Percentiles rank a stretch among this genome's conserved stretches.
These are phyloP conservation scores for Muricea muricata DNA, from an alignment of 92 coral and sea anemone species.

Conservation along the genomic window DNA sequence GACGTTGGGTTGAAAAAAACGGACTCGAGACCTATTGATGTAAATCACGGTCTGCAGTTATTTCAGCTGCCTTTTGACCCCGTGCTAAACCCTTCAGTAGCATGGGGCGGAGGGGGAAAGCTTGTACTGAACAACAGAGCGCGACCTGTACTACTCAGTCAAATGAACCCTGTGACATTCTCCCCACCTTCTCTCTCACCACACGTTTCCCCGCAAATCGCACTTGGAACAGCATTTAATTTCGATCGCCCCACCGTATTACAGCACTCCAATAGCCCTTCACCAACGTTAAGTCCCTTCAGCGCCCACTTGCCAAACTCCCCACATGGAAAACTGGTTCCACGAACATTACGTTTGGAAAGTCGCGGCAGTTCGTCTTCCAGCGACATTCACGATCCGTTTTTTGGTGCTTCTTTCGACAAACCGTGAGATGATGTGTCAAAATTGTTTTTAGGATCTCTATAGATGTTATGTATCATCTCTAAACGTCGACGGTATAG, in stretches of 20 bases:
- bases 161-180: slow-evolving; percentile 79
- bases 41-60: slow-evolving; percentile 15
- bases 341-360: slow-evolving; percentile 40
- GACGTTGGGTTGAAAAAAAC: slow-evolving; percentile 2
- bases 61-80: slow-evolving; percentile 29
- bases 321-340: slow-evolving; percentile 37
- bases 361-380: slow-evolving; percentile 22
- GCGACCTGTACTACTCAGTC: slow-evolving; percentile 49
- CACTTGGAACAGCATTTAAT: slow-evolving; percentile 82
- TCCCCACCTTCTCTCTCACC: slow-evolving; percentile 93
- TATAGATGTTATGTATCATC: slow-evolving; percentile 34
- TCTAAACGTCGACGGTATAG: slow-evolving; percentile 23
- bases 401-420: slow-evolving; percentile 43
- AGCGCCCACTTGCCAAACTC: slow-evolving; percentile 76
- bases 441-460: background rate
- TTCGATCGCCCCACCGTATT: slow-evolving; percentile 89
- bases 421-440: background rate
- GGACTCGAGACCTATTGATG: slow-evolving; percentile 5
- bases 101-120: slow-evolving; percentile 41
- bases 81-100: slow-evolving; percentile 17
- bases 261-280: slow-evolving; percentile 80
- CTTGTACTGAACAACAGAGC: slow-evolving; percentile 40
- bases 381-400: slow-evolving; percentile 40
- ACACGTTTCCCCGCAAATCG: slow-evolving; percentile 84
- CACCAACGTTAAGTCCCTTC: slow-evolving; percentile 89